Conservation (phyloP, 1,140 invertebrate species). For the Diabrotica undecimpunctata region DNA sequence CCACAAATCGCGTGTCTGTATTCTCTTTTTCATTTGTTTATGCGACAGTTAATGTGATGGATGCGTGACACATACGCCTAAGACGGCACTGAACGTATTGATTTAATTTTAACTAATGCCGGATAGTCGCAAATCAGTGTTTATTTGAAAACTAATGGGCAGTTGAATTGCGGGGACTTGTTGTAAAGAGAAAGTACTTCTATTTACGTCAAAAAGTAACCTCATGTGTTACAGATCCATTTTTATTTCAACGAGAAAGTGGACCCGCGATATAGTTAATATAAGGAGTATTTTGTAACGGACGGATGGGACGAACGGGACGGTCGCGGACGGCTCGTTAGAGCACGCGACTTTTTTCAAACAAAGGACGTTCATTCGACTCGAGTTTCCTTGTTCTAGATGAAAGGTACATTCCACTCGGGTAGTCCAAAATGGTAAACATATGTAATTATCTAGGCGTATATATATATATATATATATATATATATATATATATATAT, state of each 20-base stretch:
- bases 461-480: too few species aligned
- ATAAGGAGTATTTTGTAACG: background rate
- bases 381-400: too few species aligned
- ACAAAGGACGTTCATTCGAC: too few species aligned
- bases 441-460: too few species aligned
- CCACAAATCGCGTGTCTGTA: too few species aligned
- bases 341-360: background rate
- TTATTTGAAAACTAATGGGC: slow-evolving; percentile 33
- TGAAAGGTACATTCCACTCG: too few species aligned
- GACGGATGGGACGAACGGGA: background rate
- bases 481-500: too few species aligned
- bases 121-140: slow-evolving; percentile 19
- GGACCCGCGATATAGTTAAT: slow-evolving; percentile 14
- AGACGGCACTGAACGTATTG: background rate
- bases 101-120: slow-evolving; percentile 6
- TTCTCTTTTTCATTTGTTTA: too few species aligned
- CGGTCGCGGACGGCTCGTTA: background rate
- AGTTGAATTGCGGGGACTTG: slow-evolving; percentile 29
- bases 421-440: too few species aligned
- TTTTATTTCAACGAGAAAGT: slow-evolving; percentile 34
- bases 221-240: slow-evolving; percentile 38
- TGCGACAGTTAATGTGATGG: too few species aligned
- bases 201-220: slow-evolving; percentile 37
- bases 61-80: background rate
- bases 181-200: slow-evolving; percentile 37